Conservation (phyloP, 2,113 vertebrate genomes). For the Chaetura pelagica region DNA sequence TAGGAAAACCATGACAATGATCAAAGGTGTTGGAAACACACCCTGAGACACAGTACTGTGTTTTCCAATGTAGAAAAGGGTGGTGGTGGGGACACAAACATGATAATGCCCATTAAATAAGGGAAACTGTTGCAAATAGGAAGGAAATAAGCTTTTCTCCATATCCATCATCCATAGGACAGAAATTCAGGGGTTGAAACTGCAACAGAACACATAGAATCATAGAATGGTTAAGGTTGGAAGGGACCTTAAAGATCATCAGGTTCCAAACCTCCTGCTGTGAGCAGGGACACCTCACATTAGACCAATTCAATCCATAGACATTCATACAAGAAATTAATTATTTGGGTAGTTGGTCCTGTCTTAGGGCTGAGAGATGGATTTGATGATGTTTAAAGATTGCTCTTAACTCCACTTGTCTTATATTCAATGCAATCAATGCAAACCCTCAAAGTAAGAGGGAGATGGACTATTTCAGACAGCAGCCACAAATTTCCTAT, state of each 20-base stretch:
- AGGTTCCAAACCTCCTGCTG: too few species aligned
- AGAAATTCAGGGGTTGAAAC: not conserved
- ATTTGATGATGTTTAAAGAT: slow-evolving; percentile 13
- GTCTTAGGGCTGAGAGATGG: not conserved
- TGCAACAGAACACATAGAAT: not conserved
- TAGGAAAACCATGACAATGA: not conserved
- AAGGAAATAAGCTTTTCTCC: not conserved
- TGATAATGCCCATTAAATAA: not conserved
- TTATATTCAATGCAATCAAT: slow-evolving; percentile 11
- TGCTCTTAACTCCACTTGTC: not conserved
- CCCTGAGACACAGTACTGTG: not conserved
- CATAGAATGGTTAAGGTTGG: too few species aligned
- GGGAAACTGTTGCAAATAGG: not conserved
- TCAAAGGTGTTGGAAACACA: not conserved
- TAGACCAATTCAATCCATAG: too few species aligned
- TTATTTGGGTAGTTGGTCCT: not conserved
- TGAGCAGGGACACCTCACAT: too few species aligned
- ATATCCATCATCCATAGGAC: not conserved
- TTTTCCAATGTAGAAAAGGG: not conserved
- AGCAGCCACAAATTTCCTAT: not conserved
- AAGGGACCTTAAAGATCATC: too few species aligned
- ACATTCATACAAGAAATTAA: not conserved
- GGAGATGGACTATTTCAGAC: not conserved
- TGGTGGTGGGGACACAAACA: fast-evolving
- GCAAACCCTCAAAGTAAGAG: not conserved